Conservation (phyloP, 2,113 vertebrate genomes). For the Pyrgilauda ruficollis region DNA sequence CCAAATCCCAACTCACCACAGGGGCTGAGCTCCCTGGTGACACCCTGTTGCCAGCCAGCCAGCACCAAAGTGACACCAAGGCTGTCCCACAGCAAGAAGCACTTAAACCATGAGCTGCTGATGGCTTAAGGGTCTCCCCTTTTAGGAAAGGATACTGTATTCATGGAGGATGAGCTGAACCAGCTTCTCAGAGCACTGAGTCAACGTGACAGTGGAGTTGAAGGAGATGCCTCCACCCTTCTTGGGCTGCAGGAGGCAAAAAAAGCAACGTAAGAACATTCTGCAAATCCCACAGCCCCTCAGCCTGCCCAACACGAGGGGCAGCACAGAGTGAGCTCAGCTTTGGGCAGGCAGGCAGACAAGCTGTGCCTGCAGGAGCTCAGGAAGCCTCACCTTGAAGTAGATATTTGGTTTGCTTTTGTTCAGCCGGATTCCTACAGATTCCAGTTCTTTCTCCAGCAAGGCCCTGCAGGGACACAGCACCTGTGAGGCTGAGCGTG, state of each 20-base stretch:
- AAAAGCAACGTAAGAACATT: not conserved
- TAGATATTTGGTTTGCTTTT: constrained; percentile 95
- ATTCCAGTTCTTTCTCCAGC: constrained; percentile 95
- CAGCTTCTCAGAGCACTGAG: constrained; percentile 94
- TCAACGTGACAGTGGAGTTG: constrained; percentile 93
- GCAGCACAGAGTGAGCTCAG: not conserved
- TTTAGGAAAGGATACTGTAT: constrained; percentile 91
- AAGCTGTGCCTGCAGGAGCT: not conserved
- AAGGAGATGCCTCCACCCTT: constrained; percentile 97
- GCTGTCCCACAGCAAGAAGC: not conserved
- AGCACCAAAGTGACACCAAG: not conserved
- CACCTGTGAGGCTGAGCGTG: accelerated
- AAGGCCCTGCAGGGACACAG: constrained; percentile 76
- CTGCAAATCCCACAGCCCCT: not conserved
- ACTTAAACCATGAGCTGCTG: not conserved
- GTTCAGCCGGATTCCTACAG: constrained; percentile 96
- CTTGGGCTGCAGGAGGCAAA: constrained; percentile 81
- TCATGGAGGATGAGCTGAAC: constrained; percentile 97
- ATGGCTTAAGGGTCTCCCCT: not conserved
- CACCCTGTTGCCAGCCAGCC: not conserved
- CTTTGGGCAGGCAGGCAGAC: not conserved
- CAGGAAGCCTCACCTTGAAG: constrained; percentile 87
- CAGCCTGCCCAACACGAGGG: accelerated
- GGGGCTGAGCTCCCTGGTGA: accelerated
- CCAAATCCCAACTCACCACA: not conserved